Evolutionary conservation across 2,888 invertebrate genomes (phyloP).

Genomic region (Acholoe squamosa): DNA sequence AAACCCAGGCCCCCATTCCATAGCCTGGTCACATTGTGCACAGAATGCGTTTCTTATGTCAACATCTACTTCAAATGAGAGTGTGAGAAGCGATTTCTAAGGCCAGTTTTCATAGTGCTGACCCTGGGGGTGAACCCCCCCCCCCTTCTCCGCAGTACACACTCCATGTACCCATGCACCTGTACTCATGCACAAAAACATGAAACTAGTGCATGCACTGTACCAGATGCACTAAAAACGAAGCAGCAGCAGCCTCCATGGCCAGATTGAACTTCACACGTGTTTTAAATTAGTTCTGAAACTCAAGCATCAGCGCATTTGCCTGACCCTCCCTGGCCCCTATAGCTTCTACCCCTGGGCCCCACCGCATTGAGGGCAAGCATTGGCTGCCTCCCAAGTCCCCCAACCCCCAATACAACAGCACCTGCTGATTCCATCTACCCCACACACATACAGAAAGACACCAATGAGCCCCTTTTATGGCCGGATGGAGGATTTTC

Average conservation of each 20-base stretch:
- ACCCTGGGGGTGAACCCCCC: conserved; percentile 14
- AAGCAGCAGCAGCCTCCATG: conserved; percentile 28
- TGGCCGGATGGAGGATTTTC: conserved; percentile 15
- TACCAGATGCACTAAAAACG: conserved; percentile 20
- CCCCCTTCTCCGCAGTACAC: neutral
- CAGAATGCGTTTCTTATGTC: conserved; percentile 54
- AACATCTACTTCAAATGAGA: conserved; percentile 54
- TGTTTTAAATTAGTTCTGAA: conserved; percentile 51
- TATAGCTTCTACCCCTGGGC: neutral
- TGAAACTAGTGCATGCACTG: conserved; percentile 20
- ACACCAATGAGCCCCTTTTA: conserved; percentile 6
- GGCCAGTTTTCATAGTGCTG: conserved; percentile 23
- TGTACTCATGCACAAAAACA: conserved; percentile 23
- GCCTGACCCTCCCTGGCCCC: neutral
- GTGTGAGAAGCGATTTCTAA: conserved; percentile 54
- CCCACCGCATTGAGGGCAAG: neutral
- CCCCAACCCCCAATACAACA: neutral
- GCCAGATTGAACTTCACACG: conserved; percentile 31
- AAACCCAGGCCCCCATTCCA: neutral
- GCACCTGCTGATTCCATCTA: neutral
- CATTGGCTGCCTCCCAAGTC: conserved; percentile 13
- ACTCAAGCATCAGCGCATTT: conserved; percentile 12
- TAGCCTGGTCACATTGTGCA: conserved; percentile 21
- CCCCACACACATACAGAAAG: neutral
- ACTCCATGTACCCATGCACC: neutral